These are phyloP conservation scores for Nephrocerus scutellatus DNA, from an alignment of 2,888 invertebrate species.

Conservation along the genomic window DNA sequence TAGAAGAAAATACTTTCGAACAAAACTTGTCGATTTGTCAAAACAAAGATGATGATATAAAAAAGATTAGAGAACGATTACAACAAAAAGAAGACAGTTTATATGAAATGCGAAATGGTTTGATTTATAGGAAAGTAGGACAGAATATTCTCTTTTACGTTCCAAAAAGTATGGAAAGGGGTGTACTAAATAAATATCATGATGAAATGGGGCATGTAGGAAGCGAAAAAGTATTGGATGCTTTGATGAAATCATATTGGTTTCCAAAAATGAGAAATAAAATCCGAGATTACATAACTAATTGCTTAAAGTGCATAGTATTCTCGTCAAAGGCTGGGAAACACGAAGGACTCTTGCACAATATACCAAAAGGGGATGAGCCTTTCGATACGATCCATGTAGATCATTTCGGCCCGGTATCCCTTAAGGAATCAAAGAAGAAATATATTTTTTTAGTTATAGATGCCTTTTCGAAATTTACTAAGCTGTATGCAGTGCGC, in stretches of 20 bases:
- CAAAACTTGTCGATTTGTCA: slow-evolving; percentile 13
- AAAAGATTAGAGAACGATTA: neutral
- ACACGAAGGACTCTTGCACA: slow-evolving; percentile 25
- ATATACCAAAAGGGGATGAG: slow-evolving; percentile 25
- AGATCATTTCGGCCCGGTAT: slow-evolving; percentile 11
- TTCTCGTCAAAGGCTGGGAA: slow-evolving; percentile 7
- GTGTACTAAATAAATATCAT: slow-evolving; percentile 4
- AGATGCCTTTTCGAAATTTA: slow-evolving; percentile 6
- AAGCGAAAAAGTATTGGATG: slow-evolving; percentile 3
- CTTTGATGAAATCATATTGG: slow-evolving; percentile 10
- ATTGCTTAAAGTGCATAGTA: slow-evolving; percentile 10
- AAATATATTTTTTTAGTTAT: slow-evolving; percentile 10
- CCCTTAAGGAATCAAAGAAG: slow-evolving; percentile 9
- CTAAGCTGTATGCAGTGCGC: slow-evolving; percentile 19
- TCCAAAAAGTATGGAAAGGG: neutral
- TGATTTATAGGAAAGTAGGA: slow-evolving; percentile 15
- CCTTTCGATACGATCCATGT: slow-evolving; percentile 23
- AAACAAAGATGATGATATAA: slow-evolving; percentile 2
- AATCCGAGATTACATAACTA: neutral
- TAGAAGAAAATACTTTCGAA: slow-evolving; percentile 15
- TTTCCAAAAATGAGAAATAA: slow-evolving; percentile 10
- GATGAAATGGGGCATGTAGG: slow-evolving; percentile 9
- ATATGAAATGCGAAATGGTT: slow-evolving; percentile 1
- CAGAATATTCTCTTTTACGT: neutral
- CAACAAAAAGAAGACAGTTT: neutral